Base-by-base conservation (phyloP, 2,888 invertebrate genomes). In the Rhabditoides inermis region DNA sequence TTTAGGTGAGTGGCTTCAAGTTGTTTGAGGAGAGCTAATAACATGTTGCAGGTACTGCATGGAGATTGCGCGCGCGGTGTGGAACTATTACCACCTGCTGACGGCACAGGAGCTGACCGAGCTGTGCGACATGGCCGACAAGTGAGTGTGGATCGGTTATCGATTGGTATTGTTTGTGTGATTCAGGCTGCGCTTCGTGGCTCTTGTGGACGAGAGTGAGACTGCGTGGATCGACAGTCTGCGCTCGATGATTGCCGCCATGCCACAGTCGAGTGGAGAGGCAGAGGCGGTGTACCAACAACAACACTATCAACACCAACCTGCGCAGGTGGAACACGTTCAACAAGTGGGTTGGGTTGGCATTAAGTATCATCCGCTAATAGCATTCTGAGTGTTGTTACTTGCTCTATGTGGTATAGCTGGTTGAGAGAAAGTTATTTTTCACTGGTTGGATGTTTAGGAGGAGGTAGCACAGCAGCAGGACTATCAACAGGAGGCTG, bases 81-180 rank as follows among this genome's bases (percentile, higher is more conserved):
- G 65, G 65, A 26, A 47, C 30, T 46, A 49, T 40, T 50, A 49
- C 30, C 23, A 44, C 7, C 32, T 26, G 1, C 61, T 64, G 47
- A 49, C 61, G 4, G 49, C 36, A n/a, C 28, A 40, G 1, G 51
- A 58, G 23, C 23, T 68, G 45, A 27, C 51, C 4, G 56, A 58
- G 28, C 53, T 71, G 27, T 61, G 61, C 25, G 69, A 70, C 45
- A 42, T 70, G 41, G 70, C 70, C 3, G 71, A 71, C 23, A 56
- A 55, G 56, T 62, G 27, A 30, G 51, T 42, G 25, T 36, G 30
- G 12, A 18, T 2, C 15, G 12, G 25, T 41, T 25, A 18, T 12
- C 30, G 27, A n/a, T 18, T 12, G 1, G 47, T 45, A 27, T 5
- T 26, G n/a, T 45, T 28, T 45, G n/a, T 45, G n/a, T 36, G n/a